Base-by-base conservation (phyloP, 2,113 vertebrate genomes). In the Lagopus muta region DNA sequence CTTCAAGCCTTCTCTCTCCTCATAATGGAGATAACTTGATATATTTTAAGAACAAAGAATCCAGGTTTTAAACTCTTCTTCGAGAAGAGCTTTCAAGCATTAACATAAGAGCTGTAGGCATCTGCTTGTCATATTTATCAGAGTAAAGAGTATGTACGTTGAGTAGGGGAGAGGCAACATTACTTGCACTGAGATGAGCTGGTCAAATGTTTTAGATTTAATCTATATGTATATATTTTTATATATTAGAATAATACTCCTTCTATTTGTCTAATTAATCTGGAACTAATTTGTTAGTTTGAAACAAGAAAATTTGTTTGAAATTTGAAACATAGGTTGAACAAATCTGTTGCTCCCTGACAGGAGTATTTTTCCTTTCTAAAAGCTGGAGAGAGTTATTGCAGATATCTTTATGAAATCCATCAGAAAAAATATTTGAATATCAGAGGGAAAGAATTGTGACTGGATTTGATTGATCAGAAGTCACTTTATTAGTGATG, bases 91-190 rank as follows among this genome's bases (percentile, higher is more conserved):
- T 77, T 80, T 45, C 30, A 48, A 79, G 32, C 38, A 27, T 34
- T n/a, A 85, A 43, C 8, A 70, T 3, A 52, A 48, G 22, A 52
- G 21, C 30, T 73, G 5, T 4, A 52, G 32, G 47, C 6, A 75
- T 8, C 11, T 47, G 10, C 32, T 42, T 55, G 21, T 3, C 54
- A 4, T 43, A 40, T 78, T 64, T 87, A 28, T 72, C 12, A 38
- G 27, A 20, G 7, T 40, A 40, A 18, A 55, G 32, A 77, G 3
- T 7, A 38, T 0, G 0, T 16, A 38, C 12, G 43, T 2, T 10
- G 20, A 61, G 4, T 22, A 55, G 32, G 52, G 36, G 8, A 55
- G 18, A 78, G 20, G n/a, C 3, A 65, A 16, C 18, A 10, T 5
- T 28, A 22, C 2, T 20, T 82, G 28, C 84, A 73, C 1, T 1